Evolutionary conservation across 2,888 invertebrate genomes (phyloP), one percentile per base, ranked within the genome.

Genomic region (Biston stratarius): DNA sequence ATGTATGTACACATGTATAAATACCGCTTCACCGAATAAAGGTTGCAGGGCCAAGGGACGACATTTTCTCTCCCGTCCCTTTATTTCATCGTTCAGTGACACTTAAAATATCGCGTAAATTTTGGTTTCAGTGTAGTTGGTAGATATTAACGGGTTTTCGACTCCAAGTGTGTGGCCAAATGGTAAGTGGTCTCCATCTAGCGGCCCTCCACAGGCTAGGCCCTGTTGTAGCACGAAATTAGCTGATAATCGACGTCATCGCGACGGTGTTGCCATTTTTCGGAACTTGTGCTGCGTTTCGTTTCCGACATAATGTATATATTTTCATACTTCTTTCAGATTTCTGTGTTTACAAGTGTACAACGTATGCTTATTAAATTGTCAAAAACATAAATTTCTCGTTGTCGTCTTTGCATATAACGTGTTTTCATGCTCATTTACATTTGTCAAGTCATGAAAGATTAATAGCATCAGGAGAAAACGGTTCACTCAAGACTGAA

Each of bases 101-200:
- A 78, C 80, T 81, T 84, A 65, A 80, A 81, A 80, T 78, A 81
- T 76, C 69, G 76, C 65, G 75, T 73, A 74, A 71, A 70, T 75
- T 77, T 76, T 71, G 74, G 76, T 68, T 69, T 71, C 61, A 62
- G 69, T 71, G 71, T 65, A 67, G 67, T 75, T 77, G 72, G 77
- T 81, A 74, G 64, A 57, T 70, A 67, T 69, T 45, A 62, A 44
- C 45, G 36, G 44, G 24, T 34, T 36, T 12, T 36, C 53, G 38
- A 5, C 9, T 42, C 42, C n/a, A n/a, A n/a, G 42, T 5, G 9
- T 24, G 24, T 24, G 24, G 3, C 24, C 3, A 24, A 24, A 2
- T 24, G n/a, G n/a, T n/a, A n/a, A n/a, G n/a, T n/a, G n/a, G n/a
- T n/a, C n/a, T n/a, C n/a, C n/a, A n/a, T n/a, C n/a, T n/a, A n/a